Percentiles rank a stretch among this genome's conserved stretches.
These are phyloP conservation scores for Heliornis fulica DNA, from an alignment of 2,113 vertebrate genomes.

Conservation along the genomic window DNA sequence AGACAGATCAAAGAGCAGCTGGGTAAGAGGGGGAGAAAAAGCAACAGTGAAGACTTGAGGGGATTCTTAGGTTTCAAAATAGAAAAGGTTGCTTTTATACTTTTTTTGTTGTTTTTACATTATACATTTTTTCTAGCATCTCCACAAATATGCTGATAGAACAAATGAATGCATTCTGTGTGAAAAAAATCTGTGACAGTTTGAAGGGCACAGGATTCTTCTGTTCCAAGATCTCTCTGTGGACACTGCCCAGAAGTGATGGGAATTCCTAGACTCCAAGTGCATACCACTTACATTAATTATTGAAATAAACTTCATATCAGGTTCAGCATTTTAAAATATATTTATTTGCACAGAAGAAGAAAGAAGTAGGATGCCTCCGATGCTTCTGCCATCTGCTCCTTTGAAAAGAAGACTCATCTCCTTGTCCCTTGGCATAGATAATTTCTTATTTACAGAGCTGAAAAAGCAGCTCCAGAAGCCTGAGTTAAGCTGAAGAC, in stretches of 20 bases:
- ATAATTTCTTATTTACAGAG: conserved; percentile 45
- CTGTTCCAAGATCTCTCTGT: conserved; percentile 44
- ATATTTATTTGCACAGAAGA: conserved; percentile 52
- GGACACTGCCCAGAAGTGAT: conserved; percentile 54
- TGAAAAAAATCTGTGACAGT: neutral
- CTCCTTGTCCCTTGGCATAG: neutral
- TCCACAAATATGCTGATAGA: conserved; percentile 26
- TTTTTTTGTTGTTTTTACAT: neutral
- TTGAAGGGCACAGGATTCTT: conserved; percentile 30
- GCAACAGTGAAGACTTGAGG: neutral
- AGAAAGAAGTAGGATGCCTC: conserved; percentile 17
- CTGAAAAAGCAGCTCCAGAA: conserved; percentile 7
- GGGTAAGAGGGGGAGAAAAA: neutral
- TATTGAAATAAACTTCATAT: conserved; percentile 64
- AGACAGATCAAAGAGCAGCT: conserved; percentile 20
- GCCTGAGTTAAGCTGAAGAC: neutral
- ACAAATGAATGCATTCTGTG: conserved; percentile 18
- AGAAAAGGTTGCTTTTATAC: neutral
- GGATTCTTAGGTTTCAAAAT: conserved; percentile 30
- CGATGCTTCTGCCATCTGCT: conserved; percentile 38
- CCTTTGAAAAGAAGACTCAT: conserved; percentile 1
- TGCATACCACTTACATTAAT: conserved; percentile 56
- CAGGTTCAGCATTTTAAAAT: conserved; percentile 62
- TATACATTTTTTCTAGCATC: neutral
- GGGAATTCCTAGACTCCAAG: conserved; percentile 52